Evolutionary conservation across 2,797 vertebrate genomes (phyloP).

Genomic region (Peromyscus melanophrys): DNA sequence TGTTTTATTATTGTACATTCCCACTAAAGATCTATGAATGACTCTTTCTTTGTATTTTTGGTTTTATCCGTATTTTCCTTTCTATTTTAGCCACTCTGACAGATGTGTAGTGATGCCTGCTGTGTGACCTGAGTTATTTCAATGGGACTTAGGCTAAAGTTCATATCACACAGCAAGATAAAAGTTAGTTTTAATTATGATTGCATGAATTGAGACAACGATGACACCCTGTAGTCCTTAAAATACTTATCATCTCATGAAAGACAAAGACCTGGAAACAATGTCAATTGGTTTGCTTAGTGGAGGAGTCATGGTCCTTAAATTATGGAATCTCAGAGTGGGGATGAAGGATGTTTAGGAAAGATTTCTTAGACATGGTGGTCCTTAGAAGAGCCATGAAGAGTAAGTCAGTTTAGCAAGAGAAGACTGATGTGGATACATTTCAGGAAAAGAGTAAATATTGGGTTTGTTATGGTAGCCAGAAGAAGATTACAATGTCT

Average conservation of each 20-base stretch:
- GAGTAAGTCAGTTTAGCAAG: constrained; percentile 44
- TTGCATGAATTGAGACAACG: constrained; percentile 8
- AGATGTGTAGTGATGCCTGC: constrained; percentile 2
- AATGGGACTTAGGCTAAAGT: not conserved
- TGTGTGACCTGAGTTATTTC: constrained; percentile 42
- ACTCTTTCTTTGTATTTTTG: constrained; percentile 31
- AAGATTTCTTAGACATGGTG: constrained; percentile 4
- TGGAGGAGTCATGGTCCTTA: not conserved
- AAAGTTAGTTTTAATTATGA: constrained; percentile 45
- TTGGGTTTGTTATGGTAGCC: not conserved
- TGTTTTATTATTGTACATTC: not conserved
- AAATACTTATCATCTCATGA: constrained; percentile 31
- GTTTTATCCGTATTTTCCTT: not conserved
- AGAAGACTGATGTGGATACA: not conserved
- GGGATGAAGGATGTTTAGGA: not conserved
- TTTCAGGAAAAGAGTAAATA: constrained; percentile 12
- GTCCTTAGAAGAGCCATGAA: constrained; percentile 40
- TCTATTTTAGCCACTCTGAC: constrained; percentile 21
- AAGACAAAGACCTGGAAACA: constrained; percentile 45
- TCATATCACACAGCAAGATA: constrained; percentile 30
- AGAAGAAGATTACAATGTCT: constrained; percentile 36
- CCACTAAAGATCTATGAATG: not conserved
- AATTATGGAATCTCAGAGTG: not conserved
- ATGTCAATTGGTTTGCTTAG: constrained; percentile 16
- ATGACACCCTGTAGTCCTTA: not conserved